These are phyloP conservation scores for Rutpela maculata DNA, from an alignment of 2,888 invertebrate genomes.

Conservation along the genomic window DNA sequence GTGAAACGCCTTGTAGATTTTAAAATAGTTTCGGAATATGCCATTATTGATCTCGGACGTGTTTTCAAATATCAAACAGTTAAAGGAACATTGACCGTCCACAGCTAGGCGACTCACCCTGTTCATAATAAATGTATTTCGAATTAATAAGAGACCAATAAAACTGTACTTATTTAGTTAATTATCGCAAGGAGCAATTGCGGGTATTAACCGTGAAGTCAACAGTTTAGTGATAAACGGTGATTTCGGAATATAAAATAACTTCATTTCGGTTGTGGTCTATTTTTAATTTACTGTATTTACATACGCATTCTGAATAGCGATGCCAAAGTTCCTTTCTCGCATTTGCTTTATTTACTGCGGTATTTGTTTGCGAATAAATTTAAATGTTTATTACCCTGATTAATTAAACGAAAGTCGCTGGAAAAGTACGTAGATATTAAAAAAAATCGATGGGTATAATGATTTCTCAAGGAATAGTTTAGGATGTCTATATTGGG, in stretches of 20 bases:
- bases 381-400: neutral
- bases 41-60: too few species aligned
- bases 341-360: neutral
- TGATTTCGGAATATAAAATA: slow-evolving; percentile 3
- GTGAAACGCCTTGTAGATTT: too few species aligned
- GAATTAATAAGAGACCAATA: neutral
- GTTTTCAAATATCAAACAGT: too few species aligned
- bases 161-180: neutral
- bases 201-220: neutral
- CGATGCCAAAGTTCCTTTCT: neutral
- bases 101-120: too few species aligned
- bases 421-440: neutral
- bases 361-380: neutral
- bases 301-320: neutral
- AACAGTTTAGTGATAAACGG: neutral
- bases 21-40: too few species aligned
- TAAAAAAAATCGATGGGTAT: too few species aligned
- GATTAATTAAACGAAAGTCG: neutral
- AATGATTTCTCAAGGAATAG: too few species aligned
- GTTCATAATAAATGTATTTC: neutral
- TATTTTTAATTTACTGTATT: neutral
- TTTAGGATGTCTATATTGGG: too few species aligned
- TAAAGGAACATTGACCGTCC: too few species aligned
- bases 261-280: neutral
- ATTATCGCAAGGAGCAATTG: neutral